Conservation (phyloP, 1,140 invertebrate species). For the Sesamia nonagrioides region DNA sequence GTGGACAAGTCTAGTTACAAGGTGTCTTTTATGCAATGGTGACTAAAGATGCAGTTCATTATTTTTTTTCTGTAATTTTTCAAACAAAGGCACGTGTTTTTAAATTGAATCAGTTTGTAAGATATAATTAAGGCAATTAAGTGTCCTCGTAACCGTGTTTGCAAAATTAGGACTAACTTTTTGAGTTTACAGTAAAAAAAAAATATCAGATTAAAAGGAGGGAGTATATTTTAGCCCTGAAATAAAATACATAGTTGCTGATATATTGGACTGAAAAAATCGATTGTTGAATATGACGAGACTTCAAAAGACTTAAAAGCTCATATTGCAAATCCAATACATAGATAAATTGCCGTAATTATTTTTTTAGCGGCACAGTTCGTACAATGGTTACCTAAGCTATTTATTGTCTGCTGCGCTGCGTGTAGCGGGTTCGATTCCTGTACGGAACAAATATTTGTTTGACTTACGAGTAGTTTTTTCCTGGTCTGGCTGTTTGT, state of each 20-base stretch:
- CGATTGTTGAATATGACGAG: too few relatives aligned
- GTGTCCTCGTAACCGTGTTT: slow-evolving; percentile 31
- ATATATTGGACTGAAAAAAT: too few relatives aligned
- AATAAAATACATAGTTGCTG: too few relatives aligned
- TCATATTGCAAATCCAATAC: not conserved
- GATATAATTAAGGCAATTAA: slow-evolving; percentile 26
- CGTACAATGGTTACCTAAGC: too few relatives aligned
- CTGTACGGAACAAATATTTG: too few relatives aligned
- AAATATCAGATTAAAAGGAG: not conserved
- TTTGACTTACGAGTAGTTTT: too few relatives aligned
- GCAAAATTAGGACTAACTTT: slow-evolving; percentile 18
- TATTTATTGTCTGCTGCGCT: too few relatives aligned
- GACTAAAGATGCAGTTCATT: not conserved
- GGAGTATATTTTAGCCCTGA: not conserved
- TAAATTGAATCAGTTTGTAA: slow-evolving; percentile 6
- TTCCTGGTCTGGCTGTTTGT: too few relatives aligned
- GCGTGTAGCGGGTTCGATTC: too few relatives aligned
- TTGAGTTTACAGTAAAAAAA: not conserved
- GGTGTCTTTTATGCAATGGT: slow-evolving; percentile 28
- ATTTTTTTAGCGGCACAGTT: too few relatives aligned
- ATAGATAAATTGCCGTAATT: too few relatives aligned
- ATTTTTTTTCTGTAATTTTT: not conserved
- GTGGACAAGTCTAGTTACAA: slow-evolving; percentile 56
- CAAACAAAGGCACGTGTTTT: slow-evolving; percentile 14
- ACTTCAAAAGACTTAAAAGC: slow-evolving; percentile 12